A percentile compares a stretch with the other conserved stretches of the same genome.
These are phyloP conservation scores for Caenorhabditis panamensis DNA, from an alignment of 2,888 invertebrate species.

Conservation along the genomic window DNA sequence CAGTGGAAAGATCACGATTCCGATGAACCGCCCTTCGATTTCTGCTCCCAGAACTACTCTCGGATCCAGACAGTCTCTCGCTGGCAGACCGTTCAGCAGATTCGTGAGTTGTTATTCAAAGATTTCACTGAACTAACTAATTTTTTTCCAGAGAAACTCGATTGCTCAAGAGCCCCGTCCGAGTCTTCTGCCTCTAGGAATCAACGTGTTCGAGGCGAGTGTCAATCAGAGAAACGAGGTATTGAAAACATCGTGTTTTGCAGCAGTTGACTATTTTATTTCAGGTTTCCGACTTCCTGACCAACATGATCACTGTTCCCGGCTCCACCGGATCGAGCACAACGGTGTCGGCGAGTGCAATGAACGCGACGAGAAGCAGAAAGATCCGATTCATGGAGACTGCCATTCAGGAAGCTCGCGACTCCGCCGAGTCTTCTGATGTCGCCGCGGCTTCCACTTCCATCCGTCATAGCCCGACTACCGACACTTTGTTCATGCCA, in stretches of 20 bases:
- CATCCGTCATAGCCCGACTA: slow-evolving; percentile 13
- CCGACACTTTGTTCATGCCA: slow-evolving; percentile 25
- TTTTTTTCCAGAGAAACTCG: slow-evolving; percentile 36
- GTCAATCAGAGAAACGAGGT: slow-evolving; percentile 22
- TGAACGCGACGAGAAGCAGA: not conserved
- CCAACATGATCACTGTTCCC: not conserved
- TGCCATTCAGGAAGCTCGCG: slow-evolving; percentile 36
- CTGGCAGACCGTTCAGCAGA: slow-evolving; percentile 17
- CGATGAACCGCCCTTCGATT: slow-evolving; percentile 12
- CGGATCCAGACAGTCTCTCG: slow-evolving; percentile 24
- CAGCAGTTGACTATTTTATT: no score
- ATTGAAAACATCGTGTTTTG: no score
- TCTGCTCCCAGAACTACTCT: slow-evolving; percentile 7
- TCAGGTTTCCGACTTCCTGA: slow-evolving; percentile 23
- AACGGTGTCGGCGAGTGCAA: not conserved
- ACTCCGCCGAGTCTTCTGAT: slow-evolving; percentile 34
- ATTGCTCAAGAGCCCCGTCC: slow-evolving; percentile 37
- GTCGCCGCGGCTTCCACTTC: slow-evolving; percentile 7
- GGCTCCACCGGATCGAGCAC: slow-evolving; percentile 13
- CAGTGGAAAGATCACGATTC: slow-evolving; percentile 34
- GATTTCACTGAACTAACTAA: not conserved
- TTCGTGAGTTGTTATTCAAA: slow-evolving; percentile 3
- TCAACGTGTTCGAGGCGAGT: slow-evolving; percentile 45
- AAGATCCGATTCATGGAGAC: slow-evolving; percentile 39
- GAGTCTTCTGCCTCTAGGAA: slow-evolving; percentile 46